Evolutionary conservation across 2,888 invertebrate species (phyloP), one percentile per base, ranked within the genome.

Genomic region (Ceratothoa steindachneri): DNA sequence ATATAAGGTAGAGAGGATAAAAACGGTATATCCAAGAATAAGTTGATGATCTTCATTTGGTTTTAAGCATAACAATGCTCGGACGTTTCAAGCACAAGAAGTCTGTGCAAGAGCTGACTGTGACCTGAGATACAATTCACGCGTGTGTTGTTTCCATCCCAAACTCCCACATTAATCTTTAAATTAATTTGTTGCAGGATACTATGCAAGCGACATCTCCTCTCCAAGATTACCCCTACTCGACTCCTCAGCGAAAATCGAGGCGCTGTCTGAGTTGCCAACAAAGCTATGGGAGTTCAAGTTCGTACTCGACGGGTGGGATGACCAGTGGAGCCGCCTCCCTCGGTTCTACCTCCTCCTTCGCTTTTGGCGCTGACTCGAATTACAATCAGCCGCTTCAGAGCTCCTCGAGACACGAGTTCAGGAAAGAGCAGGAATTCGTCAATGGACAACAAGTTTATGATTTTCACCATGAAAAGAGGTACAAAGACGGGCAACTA

Each of bases 391-490:
- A 12, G 0, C 73, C 73, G 0, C 71, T 53, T 12, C 19, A 30
- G 12, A 65, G 51, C 7, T 77, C 73, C 3, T 67, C 72, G 1
- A 69, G 73, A 41, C 71, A 75, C 22, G 78, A 78, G 53, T 31
- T 73, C 19, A 68, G 73, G n/a, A 71, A 71, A 29, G 75, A 78
- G 28, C 69, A 75, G 19, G 53, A 55, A 27, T 72, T 55, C 60
- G 69, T 78, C 66, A 75, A 78, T 60, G 78, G 75, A 19, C 71
- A 76, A 30, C 73, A 73, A 22, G 69, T 72, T 22, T 78, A 75
- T 41, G 55, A 75, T 3, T 27, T 72, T 15, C 67, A 72, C 24
- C 72, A 78, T 60, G 75, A 75, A 7, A 71, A 71, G 19, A 71
- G 72, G 30, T 76, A 53, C 29, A 29, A 78, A 41, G 72, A 75